Evolutionary conservation across 2,113 vertebrate species (phyloP).

Genomic region (Antidorcas marsupialis): DNA sequence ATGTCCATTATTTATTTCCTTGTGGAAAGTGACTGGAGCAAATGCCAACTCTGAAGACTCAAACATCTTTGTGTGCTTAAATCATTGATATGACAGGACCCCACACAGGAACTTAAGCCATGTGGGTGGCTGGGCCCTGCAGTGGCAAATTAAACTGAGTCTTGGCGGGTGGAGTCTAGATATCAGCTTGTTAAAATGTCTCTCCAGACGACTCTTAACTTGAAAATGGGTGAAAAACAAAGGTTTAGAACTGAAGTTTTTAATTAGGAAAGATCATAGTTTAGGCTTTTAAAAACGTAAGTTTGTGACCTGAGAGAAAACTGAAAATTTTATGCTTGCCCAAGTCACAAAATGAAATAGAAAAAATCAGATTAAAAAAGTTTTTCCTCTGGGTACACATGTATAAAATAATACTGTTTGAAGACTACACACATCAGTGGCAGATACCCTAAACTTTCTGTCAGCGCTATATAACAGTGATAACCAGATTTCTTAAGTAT

Average conservation of each 20-base stretch:
- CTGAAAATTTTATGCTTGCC: neutral
- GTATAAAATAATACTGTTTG: neutral
- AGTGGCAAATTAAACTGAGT: neutral
- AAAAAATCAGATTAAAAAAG: neutral
- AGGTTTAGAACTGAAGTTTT: neutral
- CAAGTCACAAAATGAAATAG: neutral
- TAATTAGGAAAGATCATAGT: neutral
- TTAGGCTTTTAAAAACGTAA: neutral
- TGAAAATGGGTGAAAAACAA: neutral
- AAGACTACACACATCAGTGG: neutral
- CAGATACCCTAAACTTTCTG: neutral
- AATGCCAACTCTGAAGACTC: neutral
- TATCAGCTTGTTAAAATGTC: neutral
- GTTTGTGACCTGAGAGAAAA: neutral
- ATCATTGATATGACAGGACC: neutral
- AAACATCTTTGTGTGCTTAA: neutral
- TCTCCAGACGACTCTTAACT: neutral
- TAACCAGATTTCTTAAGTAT: neutral
- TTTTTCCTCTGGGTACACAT: neutral
- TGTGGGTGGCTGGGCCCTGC: too few species aligned
- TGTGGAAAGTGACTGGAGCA: neutral
- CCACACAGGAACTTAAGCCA: fast-evolving
- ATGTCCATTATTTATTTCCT: neutral
- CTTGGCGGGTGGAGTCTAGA: neutral
- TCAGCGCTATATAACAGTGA: neutral